Conservation (phyloP, 2,113 vertebrate species). For the Phylloscopus trochilus region DNA sequence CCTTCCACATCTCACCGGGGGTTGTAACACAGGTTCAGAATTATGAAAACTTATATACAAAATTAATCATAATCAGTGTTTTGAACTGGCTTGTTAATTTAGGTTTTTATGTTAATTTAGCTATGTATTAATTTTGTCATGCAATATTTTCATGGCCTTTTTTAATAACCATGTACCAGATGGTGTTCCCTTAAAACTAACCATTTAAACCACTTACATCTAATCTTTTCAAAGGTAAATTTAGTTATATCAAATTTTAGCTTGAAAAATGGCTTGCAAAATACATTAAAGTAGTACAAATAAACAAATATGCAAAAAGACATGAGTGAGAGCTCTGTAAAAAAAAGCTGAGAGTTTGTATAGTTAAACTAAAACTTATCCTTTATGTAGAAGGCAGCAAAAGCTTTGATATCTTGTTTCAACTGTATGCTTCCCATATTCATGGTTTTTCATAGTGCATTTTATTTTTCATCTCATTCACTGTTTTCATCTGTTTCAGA, state of each 20-base stretch:
- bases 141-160: not conserved
- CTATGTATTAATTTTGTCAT: not conserved
- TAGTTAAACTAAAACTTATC: not conserved
- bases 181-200: conserved; percentile 7
- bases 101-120: conserved; percentile 1
- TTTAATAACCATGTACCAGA: conserved; percentile 7
- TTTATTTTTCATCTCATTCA: not conserved
- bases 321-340: not conserved
- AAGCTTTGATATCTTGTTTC: not conserved
- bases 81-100: conserved; percentile 19
- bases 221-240: conserved; percentile 39
- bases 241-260: not conserved
- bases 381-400: not conserved
- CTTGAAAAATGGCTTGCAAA: not conserved
- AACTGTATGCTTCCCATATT: not conserved
- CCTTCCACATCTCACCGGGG: not conserved
- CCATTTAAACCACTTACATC: not conserved
- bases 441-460: not conserved
- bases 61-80: conserved; percentile 10
- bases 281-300: not conserved
- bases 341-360: not conserved
- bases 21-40: not conserved
- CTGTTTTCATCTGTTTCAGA: not conserved
- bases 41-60: conserved; percentile 6
- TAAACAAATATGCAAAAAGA: not conserved